phyloP scores from a whole-genome alignment of 2,113 vertebrate genomes.

The Cheirogaleus medius region DNA sequence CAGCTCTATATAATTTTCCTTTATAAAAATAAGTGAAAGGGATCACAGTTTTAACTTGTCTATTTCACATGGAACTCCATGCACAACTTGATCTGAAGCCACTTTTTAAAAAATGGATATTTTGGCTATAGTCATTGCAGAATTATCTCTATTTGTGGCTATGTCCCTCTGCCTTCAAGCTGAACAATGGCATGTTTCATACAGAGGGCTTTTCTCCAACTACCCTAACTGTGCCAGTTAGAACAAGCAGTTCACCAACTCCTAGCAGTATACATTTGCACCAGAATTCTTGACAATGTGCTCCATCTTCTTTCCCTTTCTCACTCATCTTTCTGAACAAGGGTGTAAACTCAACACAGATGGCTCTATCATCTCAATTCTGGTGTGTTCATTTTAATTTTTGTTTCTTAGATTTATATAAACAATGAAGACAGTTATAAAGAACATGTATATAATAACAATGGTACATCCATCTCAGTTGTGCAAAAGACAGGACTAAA shows the following conservation, averaged over 20 bases:
- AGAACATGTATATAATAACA: not conserved
- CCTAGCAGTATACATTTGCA: not conserved
- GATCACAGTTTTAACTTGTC: not conserved
- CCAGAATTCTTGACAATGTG: not conserved
- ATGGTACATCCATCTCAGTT: not conserved
- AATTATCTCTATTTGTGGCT: not conserved
- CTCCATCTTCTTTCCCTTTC: not conserved
- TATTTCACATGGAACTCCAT: not conserved
- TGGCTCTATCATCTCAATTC: not conserved
- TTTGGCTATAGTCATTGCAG: not conserved
- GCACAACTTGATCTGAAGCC: not conserved
- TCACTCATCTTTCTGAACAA: not conserved
- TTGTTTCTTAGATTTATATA: not conserved
- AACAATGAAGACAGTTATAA: not conserved
- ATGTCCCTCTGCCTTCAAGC: not conserved
- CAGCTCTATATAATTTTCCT: not conserved
- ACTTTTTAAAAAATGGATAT: not conserved
- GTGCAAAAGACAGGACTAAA: not conserved
- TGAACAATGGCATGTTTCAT: not conserved
- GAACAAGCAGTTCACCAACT: not conserved
- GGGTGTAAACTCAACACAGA: not conserved
- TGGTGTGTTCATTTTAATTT: not conserved
- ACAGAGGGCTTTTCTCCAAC: not conserved
- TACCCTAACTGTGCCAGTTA: not conserved
- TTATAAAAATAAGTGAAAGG: constrained; percentile 7